These are phyloP conservation scores for Hemistola chrysoprasaria DNA, from an alignment of 2,888 invertebrate genomes.

Conservation along the genomic window DNA sequence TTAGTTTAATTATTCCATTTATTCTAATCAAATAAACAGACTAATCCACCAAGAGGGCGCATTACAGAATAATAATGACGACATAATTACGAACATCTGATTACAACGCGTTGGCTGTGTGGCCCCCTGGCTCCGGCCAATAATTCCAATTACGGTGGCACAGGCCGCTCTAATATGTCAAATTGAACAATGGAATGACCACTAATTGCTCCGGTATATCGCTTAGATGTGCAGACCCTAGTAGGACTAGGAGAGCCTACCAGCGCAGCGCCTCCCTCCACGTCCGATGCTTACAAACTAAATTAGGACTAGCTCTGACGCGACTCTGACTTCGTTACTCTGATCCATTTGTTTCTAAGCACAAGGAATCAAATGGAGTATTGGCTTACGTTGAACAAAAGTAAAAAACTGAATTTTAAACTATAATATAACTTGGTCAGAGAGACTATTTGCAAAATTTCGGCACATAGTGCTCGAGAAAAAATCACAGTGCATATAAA, in stretches of 20 bases:
- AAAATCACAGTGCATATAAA: conserved; percentile 13
- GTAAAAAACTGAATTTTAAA: no score
- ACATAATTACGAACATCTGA: conserved; percentile 37
- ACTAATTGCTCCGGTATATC: conserved; percentile 56
- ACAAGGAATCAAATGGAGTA: background rate
- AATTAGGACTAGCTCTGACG: conserved; percentile 21
- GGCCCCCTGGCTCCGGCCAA: conserved; percentile 37
- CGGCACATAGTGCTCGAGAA: conserved; percentile 6
- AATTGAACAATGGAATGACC: conserved; percentile 66
- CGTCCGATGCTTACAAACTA: conserved; percentile 17
- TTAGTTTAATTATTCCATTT: no score
- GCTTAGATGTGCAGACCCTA: conserved; percentile 18
- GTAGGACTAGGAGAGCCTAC: background rate
- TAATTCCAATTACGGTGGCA: conserved; percentile 64
- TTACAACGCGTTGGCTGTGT: conserved; percentile 39
- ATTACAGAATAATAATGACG: conserved; percentile 18
- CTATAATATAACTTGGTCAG: no score
- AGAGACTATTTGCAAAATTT: no score
- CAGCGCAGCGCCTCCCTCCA: background rate
- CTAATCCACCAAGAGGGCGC: conserved; percentile 7
- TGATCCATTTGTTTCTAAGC: conserved; percentile 1
- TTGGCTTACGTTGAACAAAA: no score
- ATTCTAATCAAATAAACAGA: background rate
- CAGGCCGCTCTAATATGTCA: conserved; percentile 64
- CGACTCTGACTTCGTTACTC: conserved; percentile 8